phyloP scores from a whole-genome alignment of 2,113 vertebrate species.

The Athene noctua region DNA sequence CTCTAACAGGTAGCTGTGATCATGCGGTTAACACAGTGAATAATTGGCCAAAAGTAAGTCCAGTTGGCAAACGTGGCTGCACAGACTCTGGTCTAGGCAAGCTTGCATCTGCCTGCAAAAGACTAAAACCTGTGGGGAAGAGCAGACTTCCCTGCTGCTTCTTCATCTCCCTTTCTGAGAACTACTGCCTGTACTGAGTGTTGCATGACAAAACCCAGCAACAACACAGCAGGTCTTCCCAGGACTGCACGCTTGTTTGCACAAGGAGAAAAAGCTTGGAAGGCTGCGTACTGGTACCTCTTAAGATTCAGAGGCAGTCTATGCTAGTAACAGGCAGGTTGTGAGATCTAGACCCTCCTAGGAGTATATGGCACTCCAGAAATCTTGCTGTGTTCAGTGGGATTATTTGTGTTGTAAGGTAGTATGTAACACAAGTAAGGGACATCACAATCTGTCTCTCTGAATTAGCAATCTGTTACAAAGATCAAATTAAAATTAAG shows the following conservation, averaged over 20 bases:
- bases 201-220: not conserved
- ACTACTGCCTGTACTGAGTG: fast-evolving
- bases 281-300: not conserved
- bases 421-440: not conserved
- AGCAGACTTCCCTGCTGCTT: not conserved
- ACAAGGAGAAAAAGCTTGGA: not conserved
- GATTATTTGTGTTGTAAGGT: conserved; percentile 16
- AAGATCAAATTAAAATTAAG: conserved; percentile 40
- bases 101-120: not conserved
- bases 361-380: not conserved
- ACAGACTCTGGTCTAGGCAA: not conserved
- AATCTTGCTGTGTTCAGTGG: not conserved
- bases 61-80: not conserved
- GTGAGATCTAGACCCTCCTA: not conserved
- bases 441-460: conserved; percentile 27
- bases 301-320: not conserved
- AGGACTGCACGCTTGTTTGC: not conserved
- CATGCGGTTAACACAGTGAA: not conserved
- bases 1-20: not conserved
- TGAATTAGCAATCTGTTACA: conserved; percentile 48
- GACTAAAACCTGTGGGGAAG: not conserved
- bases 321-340: not conserved
- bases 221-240: not conserved
- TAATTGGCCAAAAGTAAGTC: not conserved
- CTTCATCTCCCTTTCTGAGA: not conserved